phyloP scores from a whole-genome alignment of 53 echinoderm and acorn worm genomes.

The Apostichopus leukothele region DNA sequence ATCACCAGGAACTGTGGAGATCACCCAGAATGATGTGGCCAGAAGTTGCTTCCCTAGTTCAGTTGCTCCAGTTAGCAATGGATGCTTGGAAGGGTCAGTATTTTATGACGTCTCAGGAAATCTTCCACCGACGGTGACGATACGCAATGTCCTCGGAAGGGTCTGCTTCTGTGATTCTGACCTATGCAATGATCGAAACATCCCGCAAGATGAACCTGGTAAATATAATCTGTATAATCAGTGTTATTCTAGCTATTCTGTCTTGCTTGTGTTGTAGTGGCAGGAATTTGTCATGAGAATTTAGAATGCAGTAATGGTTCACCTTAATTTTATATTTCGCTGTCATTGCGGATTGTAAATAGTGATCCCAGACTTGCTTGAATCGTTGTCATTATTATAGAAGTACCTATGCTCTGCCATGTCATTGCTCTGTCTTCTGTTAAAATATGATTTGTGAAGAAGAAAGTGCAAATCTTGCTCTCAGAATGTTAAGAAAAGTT shows the following conservation, averaged over 20 bases:
- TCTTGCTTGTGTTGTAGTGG: too few relatives aligned
- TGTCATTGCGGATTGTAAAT: too few relatives aligned
- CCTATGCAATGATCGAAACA: constrained; percentile 3
- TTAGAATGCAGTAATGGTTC: too few relatives aligned
- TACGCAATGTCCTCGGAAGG: not conserved
- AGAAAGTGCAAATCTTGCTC: too few relatives aligned
- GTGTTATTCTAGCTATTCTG: not conserved
- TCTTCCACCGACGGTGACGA: not conserved
- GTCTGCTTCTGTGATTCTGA: constrained; percentile 27
- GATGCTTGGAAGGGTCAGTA: not conserved
- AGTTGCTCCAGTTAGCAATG: not conserved
- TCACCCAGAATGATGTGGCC: not conserved
- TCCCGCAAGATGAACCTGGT: not conserved
- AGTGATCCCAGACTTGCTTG: too few relatives aligned
- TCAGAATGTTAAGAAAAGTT: too few relatives aligned
- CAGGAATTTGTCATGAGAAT: not conserved
- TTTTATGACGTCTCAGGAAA: not conserved
- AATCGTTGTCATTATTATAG: too few relatives aligned
- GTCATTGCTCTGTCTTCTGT: too few relatives aligned
- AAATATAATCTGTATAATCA: not conserved
- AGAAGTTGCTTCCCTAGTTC: not conserved
- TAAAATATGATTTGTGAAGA: too few relatives aligned
- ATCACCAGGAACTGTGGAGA: too few relatives aligned
- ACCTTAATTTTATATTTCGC: too few relatives aligned
- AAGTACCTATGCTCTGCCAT: too few relatives aligned